Conservation (phyloP, 2,888 invertebrate genomes). For the Dilophus febrilis region DNA sequence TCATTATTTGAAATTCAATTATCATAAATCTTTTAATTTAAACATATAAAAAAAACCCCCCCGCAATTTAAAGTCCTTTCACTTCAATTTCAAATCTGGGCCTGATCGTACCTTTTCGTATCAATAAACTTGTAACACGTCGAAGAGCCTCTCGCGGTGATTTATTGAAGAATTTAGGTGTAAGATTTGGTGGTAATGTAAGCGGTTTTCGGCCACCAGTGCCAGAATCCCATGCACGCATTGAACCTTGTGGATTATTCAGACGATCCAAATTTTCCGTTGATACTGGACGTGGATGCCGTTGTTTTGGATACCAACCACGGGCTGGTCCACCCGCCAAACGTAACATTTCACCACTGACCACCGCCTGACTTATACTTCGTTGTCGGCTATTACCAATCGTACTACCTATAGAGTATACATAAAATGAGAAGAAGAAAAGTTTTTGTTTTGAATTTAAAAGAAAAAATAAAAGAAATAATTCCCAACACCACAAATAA, state of each 20-base stretch:
- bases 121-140: slow-evolving; percentile 75
- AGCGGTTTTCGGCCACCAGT: slow-evolving; percentile 54
- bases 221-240: slow-evolving; percentile 34
- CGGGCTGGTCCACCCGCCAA: slow-evolving; percentile 65
- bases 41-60: too few species aligned
- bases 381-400: slow-evolving; percentile 35
- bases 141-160: slow-evolving; percentile 73
- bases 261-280: slow-evolving; percentile 72
- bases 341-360: slow-evolving; percentile 64
- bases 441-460: not conserved
- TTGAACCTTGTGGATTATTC: slow-evolving; percentile 29
- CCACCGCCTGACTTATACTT: slow-evolving; percentile 36
- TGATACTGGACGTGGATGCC: slow-evolving; percentile 61
- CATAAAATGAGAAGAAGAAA: too few species aligned
- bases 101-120: slow-evolving; percentile 56
- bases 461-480: too few species aligned
- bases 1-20: too few species aligned
- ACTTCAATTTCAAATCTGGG: too few species aligned
- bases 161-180: slow-evolving; percentile 79
- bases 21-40: too few species aligned
- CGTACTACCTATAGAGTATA: slow-evolving; percentile 25
- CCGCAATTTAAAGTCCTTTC: too few species aligned
- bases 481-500: too few species aligned
- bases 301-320: slow-evolving; percentile 68
- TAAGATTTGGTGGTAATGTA: slow-evolving; percentile 75